Evolutionary conservation across 2,888 invertebrate genomes (phyloP).

Genomic region (Thymelicus acteon): DNA sequence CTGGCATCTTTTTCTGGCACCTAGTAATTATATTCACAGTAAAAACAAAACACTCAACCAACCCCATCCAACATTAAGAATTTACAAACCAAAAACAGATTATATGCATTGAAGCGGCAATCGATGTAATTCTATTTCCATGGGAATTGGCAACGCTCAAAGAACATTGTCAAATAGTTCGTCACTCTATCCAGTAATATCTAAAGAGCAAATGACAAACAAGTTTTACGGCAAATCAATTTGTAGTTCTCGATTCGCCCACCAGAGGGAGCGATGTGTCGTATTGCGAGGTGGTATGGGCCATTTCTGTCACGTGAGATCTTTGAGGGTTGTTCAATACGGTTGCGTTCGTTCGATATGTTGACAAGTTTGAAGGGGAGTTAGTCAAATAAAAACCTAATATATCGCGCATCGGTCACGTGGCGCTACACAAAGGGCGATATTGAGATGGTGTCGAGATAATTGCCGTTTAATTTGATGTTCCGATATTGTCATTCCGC

Average conservation of each 20-base stretch:
- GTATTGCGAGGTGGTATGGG: slow-evolving; percentile 29
- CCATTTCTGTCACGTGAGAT: slow-evolving; percentile 8
- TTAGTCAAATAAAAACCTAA: slow-evolving; percentile 81
- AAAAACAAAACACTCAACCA: background rate
- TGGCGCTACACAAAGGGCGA: slow-evolving; percentile 61
- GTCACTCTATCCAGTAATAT: slow-evolving; percentile 67
- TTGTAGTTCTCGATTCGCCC: slow-evolving; percentile 34
- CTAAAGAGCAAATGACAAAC: slow-evolving; percentile 70
- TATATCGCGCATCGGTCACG: slow-evolving; percentile 69
- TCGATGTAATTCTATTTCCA: slow-evolving; percentile 66
- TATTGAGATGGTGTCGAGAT: slow-evolving; percentile 77
- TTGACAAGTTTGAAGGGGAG: slow-evolving; percentile 78
- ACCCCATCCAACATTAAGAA: slow-evolving; percentile 6
- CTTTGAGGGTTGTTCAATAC: slow-evolving; percentile 32
- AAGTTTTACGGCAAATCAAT: slow-evolving; percentile 50
- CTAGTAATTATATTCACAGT: background rate
- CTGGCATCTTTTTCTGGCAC: no score
- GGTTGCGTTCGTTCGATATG: slow-evolving; percentile 60
- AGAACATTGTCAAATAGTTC: slow-evolving; percentile 67
- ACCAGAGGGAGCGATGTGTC: slow-evolving; percentile 7
- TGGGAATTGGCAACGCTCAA: slow-evolving; percentile 64
- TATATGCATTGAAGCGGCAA: slow-evolving; percentile 52
- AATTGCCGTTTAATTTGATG: slow-evolving; percentile 75
- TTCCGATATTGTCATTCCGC: slow-evolving; percentile 38
- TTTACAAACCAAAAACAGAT: slow-evolving; percentile 33